phyloP scores from a whole-genome alignment of 2,113 vertebrate species.

The Salvelinus alpinus region DNA sequence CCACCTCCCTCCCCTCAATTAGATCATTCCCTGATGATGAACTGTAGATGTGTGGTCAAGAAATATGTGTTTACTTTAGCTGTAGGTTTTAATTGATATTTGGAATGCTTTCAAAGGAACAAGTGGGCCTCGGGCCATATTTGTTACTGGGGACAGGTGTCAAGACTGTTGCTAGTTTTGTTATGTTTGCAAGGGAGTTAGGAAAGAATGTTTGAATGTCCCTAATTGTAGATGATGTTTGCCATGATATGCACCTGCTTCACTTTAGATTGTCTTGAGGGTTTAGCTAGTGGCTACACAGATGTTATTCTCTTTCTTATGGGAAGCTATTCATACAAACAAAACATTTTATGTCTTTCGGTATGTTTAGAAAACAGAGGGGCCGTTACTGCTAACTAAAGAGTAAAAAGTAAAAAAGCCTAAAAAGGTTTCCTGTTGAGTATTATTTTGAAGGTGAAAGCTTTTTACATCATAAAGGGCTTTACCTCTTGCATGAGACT shows the following conservation, averaged over 20 bases:
- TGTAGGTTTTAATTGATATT: slow-evolving; percentile 4
- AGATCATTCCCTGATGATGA: slow-evolving; percentile 7
- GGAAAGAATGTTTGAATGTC: slow-evolving; percentile 12
- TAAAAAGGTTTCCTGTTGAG: background rate
- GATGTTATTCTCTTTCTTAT: slow-evolving; percentile 5
- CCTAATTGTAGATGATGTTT: slow-evolving; percentile 20
- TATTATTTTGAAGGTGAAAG: too few relatives aligned
- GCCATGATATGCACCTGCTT: slow-evolving; percentile 22
- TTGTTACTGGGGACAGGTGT: slow-evolving; percentile 11
- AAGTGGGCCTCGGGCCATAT: background rate
- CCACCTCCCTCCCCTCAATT: background rate
- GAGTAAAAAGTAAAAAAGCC: too few relatives aligned
- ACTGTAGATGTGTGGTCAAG: background rate
- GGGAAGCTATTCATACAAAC: slow-evolving; percentile 6
- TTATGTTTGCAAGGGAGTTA: background rate
- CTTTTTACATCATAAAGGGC: too few relatives aligned
- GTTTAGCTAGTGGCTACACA: slow-evolving; percentile 12
- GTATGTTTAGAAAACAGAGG: background rate
- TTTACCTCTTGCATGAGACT: too few relatives aligned
- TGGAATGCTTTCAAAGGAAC: background rate
- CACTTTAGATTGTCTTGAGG: slow-evolving; percentile 18
- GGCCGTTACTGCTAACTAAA: background rate
- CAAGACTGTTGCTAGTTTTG: background rate
- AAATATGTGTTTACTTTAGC: slow-evolving; percentile 1
- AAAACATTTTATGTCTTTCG: background rate